Evolutionary conservation across 1,140 invertebrate species (phyloP).

Genomic region (Diorhabda elongata): DNA sequence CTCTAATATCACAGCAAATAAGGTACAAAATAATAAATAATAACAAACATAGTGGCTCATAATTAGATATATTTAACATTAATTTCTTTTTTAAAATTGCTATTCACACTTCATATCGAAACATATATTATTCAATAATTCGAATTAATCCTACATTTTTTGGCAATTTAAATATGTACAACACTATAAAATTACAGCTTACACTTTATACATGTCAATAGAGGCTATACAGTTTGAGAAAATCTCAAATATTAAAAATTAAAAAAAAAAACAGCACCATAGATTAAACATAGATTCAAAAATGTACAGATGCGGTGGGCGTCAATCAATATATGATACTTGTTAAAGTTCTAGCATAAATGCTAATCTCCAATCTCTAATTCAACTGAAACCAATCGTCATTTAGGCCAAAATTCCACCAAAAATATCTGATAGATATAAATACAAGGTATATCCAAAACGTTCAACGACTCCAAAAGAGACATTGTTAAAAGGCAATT

Average conservation of each 20-base stretch:
- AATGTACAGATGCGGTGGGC: neutral
- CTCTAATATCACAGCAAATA: neutral
- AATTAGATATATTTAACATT: neutral
- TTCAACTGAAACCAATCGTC: too few species aligned
- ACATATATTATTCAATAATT: slow-evolving; percentile 1
- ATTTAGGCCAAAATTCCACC: too few species aligned
- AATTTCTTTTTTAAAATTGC: neutral
- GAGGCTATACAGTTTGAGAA: neutral
- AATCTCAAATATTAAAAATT: slow-evolving; percentile 3
- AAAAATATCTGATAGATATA: too few species aligned
- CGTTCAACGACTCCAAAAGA: too few species aligned
- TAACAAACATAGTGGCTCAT: neutral
- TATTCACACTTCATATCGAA: slow-evolving; percentile 3
- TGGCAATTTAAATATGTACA: slow-evolving; percentile 13
- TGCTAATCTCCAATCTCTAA: too few species aligned
- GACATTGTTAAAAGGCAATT: too few species aligned
- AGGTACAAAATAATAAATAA: slow-evolving; percentile 1
- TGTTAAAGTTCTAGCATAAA: too few species aligned
- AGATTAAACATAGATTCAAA: neutral
- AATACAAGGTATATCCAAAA: too few species aligned
- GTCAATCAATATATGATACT: too few species aligned
- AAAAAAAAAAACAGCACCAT: slow-evolving; percentile 20
- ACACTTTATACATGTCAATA: neutral
- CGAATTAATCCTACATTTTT: slow-evolving; percentile 3
- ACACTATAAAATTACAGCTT: slow-evolving; percentile 4